Percentiles rank a stretch among this genome's conserved stretches.
Evolutionary conservation across 2,888 invertebrate genomes (phyloP).

Genomic region (Andrena bucephala): DNA sequence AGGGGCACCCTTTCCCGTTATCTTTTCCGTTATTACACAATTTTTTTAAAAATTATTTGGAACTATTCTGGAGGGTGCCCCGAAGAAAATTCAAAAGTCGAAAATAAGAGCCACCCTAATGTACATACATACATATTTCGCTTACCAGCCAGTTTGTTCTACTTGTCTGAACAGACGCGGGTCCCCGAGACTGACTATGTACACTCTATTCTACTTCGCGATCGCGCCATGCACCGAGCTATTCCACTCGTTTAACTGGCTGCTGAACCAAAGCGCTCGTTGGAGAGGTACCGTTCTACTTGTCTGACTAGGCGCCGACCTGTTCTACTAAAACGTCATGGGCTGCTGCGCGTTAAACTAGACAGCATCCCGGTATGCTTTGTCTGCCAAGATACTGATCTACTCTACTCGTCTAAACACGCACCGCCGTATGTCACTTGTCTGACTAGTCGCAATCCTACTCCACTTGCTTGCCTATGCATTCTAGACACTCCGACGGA

Average conservation of each 20-base stretch:
- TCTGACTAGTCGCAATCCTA: background rate
- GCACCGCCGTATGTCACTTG: conserved; percentile 13
- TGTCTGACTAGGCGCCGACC: background rate
- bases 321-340: conserved; percentile 23
- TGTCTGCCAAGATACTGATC: background rate
- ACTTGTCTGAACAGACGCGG: background rate
- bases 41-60: too few relatives aligned
- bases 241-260: background rate
- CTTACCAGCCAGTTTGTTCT: background rate
- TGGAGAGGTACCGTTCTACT: background rate
- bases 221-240: background rate
- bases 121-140: background rate
- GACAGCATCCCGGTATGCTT: background rate
- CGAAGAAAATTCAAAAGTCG: too few relatives aligned
- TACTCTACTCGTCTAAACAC: conserved; percentile 1
- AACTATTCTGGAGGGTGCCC: too few relatives aligned
- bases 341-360: background rate
- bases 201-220: background rate
- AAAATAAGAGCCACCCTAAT: too few relatives aligned
- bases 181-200: background rate
- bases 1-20: too few relatives aligned
- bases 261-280: background rate
- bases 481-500: background rate
- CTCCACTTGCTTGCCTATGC: background rate
- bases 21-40: too few relatives aligned